Base-by-base conservation (phyloP, 2,797 vertebrate genomes). In the Enteromius argenteus region DNA sequence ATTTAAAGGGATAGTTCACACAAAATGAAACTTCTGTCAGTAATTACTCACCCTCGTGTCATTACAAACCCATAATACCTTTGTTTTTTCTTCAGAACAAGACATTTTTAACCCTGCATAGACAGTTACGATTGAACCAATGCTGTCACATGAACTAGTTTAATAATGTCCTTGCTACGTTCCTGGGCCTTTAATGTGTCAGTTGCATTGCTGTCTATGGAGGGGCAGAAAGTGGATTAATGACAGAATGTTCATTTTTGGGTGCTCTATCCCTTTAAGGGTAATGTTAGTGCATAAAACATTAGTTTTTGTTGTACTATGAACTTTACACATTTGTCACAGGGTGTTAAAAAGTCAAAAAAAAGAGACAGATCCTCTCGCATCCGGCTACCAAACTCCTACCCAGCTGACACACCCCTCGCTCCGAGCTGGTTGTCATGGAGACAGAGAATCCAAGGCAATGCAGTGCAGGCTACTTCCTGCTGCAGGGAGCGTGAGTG, bases 351-450 rank as follows among this genome's bases (percentile, higher is more conserved):
- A 80, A 86, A 80, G 14, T 42, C 68, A 44, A 46, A 49, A 77
- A 79, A 74, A 71, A 81, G 56, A 81, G 58, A 82, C 77, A 80
- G 86, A 87, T 87, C 86, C 79, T 82, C 85, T 84, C 64, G 85
- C 82, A 83, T 85, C 73, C 80, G 84, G 84, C 85, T 81, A 74
- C 86, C 60, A 79, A 49, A 87, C 87, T 88, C 86, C 84, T 83
- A 87, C 86, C 87, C 87, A 88, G 84, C 76, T 84, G 84, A 88
- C 86, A 88, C 88, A 84, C 85, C 85, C 84, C 81, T 89, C 62
- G 79, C 85, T 85, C 86, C n/a, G 81, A 89, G 79, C 83, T 80
- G 51, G 89, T 90, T 91, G 88, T 83, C 89, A 90, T 91, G 89
- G 89, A 88, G 88, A 91, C 86, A 73, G 84, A 56, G 84, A 88